Conservation (phyloP, 2,113 vertebrate genomes). For the Camelus bactrianus region DNA sequence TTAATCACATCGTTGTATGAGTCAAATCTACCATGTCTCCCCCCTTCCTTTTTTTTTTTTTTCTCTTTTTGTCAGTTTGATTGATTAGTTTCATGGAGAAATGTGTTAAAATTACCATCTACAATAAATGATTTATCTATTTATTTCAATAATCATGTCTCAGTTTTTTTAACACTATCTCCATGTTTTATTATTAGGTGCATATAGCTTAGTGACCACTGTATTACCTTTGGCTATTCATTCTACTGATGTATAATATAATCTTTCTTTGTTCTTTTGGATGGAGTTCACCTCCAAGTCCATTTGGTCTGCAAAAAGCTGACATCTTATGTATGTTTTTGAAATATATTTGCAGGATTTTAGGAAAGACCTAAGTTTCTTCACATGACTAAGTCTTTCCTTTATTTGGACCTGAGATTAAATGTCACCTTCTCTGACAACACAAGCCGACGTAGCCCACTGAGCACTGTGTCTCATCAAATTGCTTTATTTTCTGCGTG, state of each 20-base stretch:
- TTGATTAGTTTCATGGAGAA: slow-evolving; percentile 33
- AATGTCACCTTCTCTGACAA: neutral
- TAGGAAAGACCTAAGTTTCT: neutral
- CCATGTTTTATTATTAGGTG: neutral
- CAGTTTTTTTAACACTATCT: neutral
- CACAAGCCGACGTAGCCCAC: neutral
- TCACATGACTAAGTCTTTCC: neutral
- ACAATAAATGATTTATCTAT: neutral
- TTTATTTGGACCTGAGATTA: neutral
- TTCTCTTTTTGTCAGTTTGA: slow-evolving; percentile 10
- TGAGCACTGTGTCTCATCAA: neutral
- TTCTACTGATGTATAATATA: neutral
- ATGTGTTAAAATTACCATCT: slow-evolving; percentile 3
- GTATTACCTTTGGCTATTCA: neutral
- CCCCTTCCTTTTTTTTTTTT: neutral
- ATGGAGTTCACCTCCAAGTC: slow-evolving; percentile 15
- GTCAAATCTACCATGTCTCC: slow-evolving; percentile 48
- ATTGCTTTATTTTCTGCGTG: neutral
- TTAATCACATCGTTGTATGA: slow-evolving; percentile 58
- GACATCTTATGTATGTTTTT: neutral
- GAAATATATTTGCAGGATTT: neutral
- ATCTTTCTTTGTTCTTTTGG: neutral
- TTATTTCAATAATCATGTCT: neutral
- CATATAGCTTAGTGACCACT: neutral
- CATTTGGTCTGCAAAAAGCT: neutral